A percentile compares a stretch with the other conserved stretches of the same genome.
These are phyloP conservation scores for Hippocampus abdominalis DNA, from an alignment of 2,113 vertebrate genomes.

Conservation along the genomic window DNA sequence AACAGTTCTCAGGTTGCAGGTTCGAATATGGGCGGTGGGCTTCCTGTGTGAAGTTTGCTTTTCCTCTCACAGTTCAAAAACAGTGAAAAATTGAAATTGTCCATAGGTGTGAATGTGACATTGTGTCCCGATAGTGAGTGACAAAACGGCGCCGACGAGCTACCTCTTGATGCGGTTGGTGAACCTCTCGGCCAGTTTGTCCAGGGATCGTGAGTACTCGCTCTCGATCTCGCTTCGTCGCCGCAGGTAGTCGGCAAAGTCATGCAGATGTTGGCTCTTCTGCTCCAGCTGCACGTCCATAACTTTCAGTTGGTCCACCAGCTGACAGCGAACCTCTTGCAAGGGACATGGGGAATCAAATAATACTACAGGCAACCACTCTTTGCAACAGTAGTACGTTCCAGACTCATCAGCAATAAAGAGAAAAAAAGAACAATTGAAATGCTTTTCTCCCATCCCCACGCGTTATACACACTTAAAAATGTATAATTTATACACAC, in stretches of 20 bases:
- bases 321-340: constrained; percentile 80
- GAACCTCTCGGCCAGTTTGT: constrained; percentile 82
- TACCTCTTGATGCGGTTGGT: constrained; percentile 71
- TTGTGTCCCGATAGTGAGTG: too few relatives aligned
- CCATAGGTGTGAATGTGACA: too few relatives aligned
- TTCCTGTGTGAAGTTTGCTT: not conserved
- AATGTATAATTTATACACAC: too few relatives aligned
- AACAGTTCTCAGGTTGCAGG: too few relatives aligned
- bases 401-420: not conserved
- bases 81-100: not conserved
- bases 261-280: constrained; percentile 82
- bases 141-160: not conserved
- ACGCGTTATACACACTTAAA: not conserved
- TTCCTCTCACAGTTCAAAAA: not conserved
- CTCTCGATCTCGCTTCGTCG: constrained; percentile 82
- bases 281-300: constrained; percentile 82
- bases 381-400: not conserved
- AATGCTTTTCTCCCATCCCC: not conserved
- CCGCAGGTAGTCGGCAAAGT: constrained; percentile 80
- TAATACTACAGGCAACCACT: not conserved
- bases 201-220: constrained; percentile 82
- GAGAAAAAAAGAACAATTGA: not conserved
- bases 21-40: too few relatives aligned
- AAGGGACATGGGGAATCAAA: not conserved
- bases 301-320: constrained; percentile 81